phyloP scores from a whole-genome alignment of 2,888 invertebrate species.

The Macrophya annulata region DNA sequence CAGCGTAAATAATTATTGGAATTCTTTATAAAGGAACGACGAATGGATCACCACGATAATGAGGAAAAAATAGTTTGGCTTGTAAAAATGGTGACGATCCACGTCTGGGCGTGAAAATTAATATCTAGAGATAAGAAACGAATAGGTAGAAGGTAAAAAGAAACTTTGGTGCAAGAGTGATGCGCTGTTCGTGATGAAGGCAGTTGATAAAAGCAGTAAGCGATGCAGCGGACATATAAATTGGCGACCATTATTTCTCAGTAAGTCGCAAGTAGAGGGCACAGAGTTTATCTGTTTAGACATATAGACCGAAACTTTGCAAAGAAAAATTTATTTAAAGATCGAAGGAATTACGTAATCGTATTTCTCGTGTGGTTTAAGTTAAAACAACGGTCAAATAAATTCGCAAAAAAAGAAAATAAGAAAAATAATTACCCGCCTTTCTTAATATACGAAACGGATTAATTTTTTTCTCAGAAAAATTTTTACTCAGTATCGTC shows the following conservation, averaged over 20 bases:
- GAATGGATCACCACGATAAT: not conserved
- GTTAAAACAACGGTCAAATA: not conserved
- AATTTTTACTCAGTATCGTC: not conserved
- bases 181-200: constrained; percentile 23
- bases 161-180: constrained; percentile 13
- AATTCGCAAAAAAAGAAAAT: not conserved
- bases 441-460: not conserved
- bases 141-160: not conserved
- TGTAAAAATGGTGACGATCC: not conserved
- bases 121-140: not conserved
- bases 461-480: not conserved
- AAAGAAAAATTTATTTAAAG: constrained; percentile 1
- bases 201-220: constrained; percentile 40
- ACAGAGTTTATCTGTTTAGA: constrained; percentile 33
- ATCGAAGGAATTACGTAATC: constrained; percentile 18
- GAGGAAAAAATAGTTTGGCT: not conserved
- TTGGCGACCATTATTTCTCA: constrained; percentile 28
- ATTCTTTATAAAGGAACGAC: not conserved
- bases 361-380: not conserved
- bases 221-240: constrained; percentile 42
- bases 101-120: not conserved
- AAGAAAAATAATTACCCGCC: not conserved
- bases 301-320: not conserved
- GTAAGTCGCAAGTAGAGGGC: not conserved
- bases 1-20: not conserved